Percentiles rank a stretch among this genome's conserved stretches.
Evolutionary conservation across 2,113 vertebrate genomes (phyloP).

Genomic region (Microcebus griseorufus): DNA sequence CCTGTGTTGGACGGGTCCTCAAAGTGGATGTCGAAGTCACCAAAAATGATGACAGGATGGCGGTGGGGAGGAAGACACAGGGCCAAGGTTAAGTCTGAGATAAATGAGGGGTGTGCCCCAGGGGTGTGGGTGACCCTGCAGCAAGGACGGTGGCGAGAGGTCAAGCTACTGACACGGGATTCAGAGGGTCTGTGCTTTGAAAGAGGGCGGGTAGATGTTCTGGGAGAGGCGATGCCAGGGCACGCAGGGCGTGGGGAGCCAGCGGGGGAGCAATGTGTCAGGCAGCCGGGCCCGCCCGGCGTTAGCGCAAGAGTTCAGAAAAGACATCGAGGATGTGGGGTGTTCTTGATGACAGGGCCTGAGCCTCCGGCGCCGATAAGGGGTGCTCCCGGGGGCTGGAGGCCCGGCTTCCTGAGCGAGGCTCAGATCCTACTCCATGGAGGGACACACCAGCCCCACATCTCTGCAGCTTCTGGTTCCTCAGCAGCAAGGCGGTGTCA

Average conservation of each 20-base stretch:
- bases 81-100: not conserved
- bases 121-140: not conserved
- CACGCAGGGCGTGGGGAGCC: not conserved
- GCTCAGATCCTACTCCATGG: not conserved
- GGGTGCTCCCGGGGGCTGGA: not conserved
- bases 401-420: not conserved
- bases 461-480: not conserved
- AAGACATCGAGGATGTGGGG: not conserved
- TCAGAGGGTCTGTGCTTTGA: not conserved
- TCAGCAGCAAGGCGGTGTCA: not conserved
- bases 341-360: not conserved
- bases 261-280: not conserved
- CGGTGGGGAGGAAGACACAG: not conserved
- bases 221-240: not conserved
- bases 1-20: not conserved
- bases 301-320: not conserved
- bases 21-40: not conserved
- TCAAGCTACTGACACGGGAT: not conserved
- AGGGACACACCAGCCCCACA: not conserved
- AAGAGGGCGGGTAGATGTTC: not conserved
- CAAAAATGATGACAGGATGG: not conserved
- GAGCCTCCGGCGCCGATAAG: not conserved
- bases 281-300: not conserved
- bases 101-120: not conserved
- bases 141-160: not conserved